Percentiles rank a stretch among this genome's conserved stretches.
phyloP scores from a whole-genome alignment of 2,888 invertebrate genomes.

The Rapana venosa region DNA sequence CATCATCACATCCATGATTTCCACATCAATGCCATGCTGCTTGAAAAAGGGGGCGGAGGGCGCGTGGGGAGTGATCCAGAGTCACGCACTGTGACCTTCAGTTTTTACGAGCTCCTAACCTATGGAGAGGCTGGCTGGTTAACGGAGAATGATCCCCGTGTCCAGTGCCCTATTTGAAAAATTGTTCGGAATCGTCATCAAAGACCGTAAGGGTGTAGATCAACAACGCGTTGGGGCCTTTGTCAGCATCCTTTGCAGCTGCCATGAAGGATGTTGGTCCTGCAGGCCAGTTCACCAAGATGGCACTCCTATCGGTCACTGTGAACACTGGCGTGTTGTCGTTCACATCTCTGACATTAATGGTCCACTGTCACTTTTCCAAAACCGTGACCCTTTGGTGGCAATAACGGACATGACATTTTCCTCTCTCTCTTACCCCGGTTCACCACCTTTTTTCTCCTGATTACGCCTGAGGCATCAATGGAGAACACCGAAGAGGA shows the following conservation, averaged over 20 bases:
- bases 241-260: slow-evolving; percentile 91
- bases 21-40: slow-evolving; percentile 61
- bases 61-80: slow-evolving; percentile 62
- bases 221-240: slow-evolving; percentile 90
- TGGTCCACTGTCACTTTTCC: slow-evolving; percentile 88
- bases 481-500: slow-evolving; percentile 87
- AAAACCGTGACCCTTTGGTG: slow-evolving; percentile 86
- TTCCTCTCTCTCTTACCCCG: slow-evolving; percentile 87
- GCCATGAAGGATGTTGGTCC: slow-evolving; percentile 96
- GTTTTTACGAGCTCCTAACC: slow-evolving; percentile 45
- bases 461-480: slow-evolving; percentile 88
- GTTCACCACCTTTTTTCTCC: slow-evolving; percentile 89
- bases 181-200: slow-evolving; percentile 83
- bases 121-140: slow-evolving; percentile 83
- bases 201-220: slow-evolving; percentile 89
- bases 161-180: slow-evolving; percentile 90
- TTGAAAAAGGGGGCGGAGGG: too few species aligned
- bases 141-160: slow-evolving; percentile 92
- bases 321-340: slow-evolving; percentile 89
- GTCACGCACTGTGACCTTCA: slow-evolving; percentile 70
- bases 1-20: slow-evolving; percentile 95
- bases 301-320: slow-evolving; percentile 81
- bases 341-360: slow-evolving; percentile 91
- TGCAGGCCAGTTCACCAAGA: slow-evolving; percentile 93
- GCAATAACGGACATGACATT: slow-evolving; percentile 91